Percentiles rank a stretch among this genome's conserved stretches.
Evolutionary conservation across 1,140 invertebrate genomes (phyloP).

Genomic region (Venturia canescens): DNA sequence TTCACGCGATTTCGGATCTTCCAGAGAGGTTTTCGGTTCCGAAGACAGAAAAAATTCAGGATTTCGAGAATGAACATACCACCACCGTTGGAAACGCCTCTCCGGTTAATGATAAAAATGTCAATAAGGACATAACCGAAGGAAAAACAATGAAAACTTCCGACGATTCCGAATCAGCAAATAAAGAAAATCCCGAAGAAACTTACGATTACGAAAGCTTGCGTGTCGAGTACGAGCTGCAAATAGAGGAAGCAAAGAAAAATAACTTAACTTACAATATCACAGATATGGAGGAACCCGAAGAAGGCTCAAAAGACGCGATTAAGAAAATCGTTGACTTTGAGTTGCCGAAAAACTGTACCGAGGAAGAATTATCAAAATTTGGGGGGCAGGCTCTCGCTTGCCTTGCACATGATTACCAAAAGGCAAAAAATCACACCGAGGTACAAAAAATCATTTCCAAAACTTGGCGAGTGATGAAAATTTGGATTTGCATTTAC

Average conservation of each 20-base stretch:
- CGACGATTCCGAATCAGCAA: background rate
- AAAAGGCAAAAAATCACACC: slow-evolving; percentile 54
- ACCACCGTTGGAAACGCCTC: background rate
- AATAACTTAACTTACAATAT: slow-evolving; percentile 59
- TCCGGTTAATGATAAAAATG: background rate
- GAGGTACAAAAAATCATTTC: slow-evolving; percentile 51
- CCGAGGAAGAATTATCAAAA: slow-evolving; percentile 56
- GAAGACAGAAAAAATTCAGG: background rate
- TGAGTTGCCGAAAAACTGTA: slow-evolving; percentile 64
- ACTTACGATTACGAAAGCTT: slow-evolving; percentile 65
- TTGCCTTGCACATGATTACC: slow-evolving; percentile 63
- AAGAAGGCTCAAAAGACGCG: slow-evolving; percentile 52
- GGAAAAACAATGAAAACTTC: slow-evolving; percentile 2
- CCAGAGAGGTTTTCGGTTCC: background rate
- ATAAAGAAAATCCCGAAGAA: slow-evolving; percentile 45
- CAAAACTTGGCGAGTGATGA: slow-evolving; percentile 61
- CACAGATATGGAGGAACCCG: slow-evolving; percentile 54
- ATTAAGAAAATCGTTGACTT: slow-evolving; percentile 58
- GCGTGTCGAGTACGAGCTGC: slow-evolving; percentile 64
- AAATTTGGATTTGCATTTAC: slow-evolving; percentile 68
- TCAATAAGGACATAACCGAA: background rate
- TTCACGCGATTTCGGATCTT: background rate
- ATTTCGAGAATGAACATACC: slow-evolving; percentile 24
- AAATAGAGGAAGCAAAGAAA: slow-evolving; percentile 52
- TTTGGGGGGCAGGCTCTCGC: slow-evolving; percentile 63